Percentiles rank a stretch among this genome's conserved stretches.
phyloP scores from a whole-genome alignment of 2,797 vertebrate species.

The Ptychobarbus kaznakovi region DNA sequence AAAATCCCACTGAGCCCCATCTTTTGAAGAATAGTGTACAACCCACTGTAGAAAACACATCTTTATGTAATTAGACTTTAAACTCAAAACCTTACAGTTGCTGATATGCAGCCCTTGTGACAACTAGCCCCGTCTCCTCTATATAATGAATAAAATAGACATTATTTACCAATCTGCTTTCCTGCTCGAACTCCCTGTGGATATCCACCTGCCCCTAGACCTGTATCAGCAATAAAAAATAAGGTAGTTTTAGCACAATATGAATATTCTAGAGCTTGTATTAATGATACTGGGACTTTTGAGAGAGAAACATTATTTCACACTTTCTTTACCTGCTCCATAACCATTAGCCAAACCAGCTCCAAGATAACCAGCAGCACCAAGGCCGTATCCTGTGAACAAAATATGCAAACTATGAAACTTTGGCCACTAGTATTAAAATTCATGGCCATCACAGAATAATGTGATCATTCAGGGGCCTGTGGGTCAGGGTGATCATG shows the following conservation, averaged over 20 bases:
- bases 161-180: slow-evolving; percentile 69
- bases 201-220: slow-evolving; percentile 72
- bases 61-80: not conserved
- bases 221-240: slow-evolving; percentile 58
- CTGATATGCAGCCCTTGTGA: not conserved
- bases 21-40: not conserved
- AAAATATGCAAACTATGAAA: slow-evolving; percentile 48
- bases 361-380: slow-evolving; percentile 72
- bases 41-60: not conserved
- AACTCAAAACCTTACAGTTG: not conserved
- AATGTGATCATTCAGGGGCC: not conserved
- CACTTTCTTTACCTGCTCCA: slow-evolving; percentile 70
- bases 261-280: not conserved
- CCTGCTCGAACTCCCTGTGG: slow-evolving; percentile 70
- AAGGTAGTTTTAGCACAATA: not conserved
- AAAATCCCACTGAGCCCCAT: not conserved
- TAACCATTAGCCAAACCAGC: slow-evolving; percentile 67
- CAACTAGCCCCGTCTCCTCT: not conserved
- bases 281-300: not conserved
- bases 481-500: slow-evolving; percentile 12
- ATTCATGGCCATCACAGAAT: not conserved
- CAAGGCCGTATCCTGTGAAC: slow-evolving; percentile 71
- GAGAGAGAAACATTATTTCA: not conserved
- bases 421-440: not conserved
- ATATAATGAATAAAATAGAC: not conserved